Evolutionary conservation across 2,888 invertebrate genomes (phyloP), one percentile per base, ranked within the genome.

Genomic region (Xanthia togata): DNA sequence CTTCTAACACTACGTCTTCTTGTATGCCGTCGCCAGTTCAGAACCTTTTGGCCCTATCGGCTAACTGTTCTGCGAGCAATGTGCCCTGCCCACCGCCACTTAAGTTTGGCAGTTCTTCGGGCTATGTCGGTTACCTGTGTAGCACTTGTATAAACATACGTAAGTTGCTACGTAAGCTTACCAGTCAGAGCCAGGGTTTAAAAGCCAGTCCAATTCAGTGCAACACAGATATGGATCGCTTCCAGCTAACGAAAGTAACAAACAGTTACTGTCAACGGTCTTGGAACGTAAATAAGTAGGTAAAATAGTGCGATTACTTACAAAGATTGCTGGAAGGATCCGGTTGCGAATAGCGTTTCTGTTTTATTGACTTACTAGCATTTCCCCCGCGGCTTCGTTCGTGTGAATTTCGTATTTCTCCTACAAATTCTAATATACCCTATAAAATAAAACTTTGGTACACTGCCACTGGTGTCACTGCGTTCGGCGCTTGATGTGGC

Each of bases 181-280:
- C 69, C 47, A 31, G 47, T 17, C n/a, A 53, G 17, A 59, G 1
- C 9, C 11, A 5, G 9, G 50, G 20, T 20, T 41, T 50, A 12
- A 23, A 50, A 38, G 38, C 62, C 35, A 31, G 44, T 57, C 78
- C 65, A 59, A 50, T 79, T 81, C 38, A 74, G 62, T 4, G 55
- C n/a, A 81, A 55, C 8, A n/a, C 11, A 62, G 77, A 81, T 81
- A 55, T 38, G 14, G 20, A 81, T 63, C 62, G 6, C n/a, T 75
- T 81, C 77, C 63, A 81, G 73, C 35, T 26, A 64, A 79, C 50
- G 47, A 79, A 83, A 79, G 69, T 69, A 72, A 69, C 84, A 79
- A 81, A 81, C 73, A 4, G 79, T 70, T 35, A 20, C 72, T 72
- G 81, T 79, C 80, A 70, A 70, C 69, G 50, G 79, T 68, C 31